Conservation (phyloP, 2,888 invertebrate genomes). For the Cheiracanthium punctorium region DNA sequence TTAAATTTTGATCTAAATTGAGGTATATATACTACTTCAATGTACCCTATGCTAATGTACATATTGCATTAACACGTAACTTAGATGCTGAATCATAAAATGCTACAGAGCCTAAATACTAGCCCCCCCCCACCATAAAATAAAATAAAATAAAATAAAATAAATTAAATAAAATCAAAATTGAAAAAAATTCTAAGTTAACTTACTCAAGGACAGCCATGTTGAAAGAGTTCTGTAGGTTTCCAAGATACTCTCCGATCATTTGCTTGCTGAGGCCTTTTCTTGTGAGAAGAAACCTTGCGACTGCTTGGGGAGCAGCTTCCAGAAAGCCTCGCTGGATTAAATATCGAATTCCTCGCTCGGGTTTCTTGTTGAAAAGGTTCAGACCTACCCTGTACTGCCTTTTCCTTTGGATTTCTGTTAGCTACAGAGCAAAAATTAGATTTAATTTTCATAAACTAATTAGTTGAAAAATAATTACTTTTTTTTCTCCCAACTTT, state of each 20-base stretch:
- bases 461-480: no score
- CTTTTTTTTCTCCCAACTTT: no score
- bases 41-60: no score
- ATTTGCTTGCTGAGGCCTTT: conserved; percentile 98
- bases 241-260: conserved; percentile 99
- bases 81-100: no score
- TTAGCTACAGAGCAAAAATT: conserved; percentile 52
- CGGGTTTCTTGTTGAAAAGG: conserved; percentile 95
- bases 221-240: conserved; percentile 95
- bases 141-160: no score
- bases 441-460: no score
- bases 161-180: no score
- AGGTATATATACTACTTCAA: no score
- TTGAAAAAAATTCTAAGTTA: neutral
- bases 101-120: no score
- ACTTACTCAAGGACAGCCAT: conserved; percentile 95
- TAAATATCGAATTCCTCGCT: conserved; percentile 94
- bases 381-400: conserved; percentile 98
- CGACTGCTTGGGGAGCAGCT: conserved; percentile 94
- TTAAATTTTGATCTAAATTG: no score
- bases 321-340: conserved; percentile 96
- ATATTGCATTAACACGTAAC: no score
- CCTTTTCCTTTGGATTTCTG: conserved; percentile 92
- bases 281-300: conserved; percentile 93
- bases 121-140: no score